Conservation (phyloP, 2,797 vertebrate genomes). For the Alca torda region DNA sequence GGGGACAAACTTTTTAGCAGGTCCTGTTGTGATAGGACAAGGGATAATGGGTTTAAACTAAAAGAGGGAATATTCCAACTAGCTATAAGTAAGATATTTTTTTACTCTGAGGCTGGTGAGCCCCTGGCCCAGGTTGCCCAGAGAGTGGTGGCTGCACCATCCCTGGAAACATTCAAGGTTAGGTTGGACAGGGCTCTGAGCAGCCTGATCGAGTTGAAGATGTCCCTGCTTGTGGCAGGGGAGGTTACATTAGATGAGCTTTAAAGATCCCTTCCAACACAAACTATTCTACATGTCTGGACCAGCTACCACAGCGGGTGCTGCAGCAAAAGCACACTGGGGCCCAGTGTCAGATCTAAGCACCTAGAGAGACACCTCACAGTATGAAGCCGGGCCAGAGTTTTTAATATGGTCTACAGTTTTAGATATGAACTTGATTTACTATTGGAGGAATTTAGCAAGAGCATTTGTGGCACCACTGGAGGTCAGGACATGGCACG, state of each 20-base stretch:
- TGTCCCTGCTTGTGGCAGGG: not conserved
- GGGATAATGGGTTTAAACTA: not conserved
- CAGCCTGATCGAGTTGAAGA: not conserved
- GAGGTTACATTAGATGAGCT: not conserved
- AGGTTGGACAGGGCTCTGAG: not conserved
- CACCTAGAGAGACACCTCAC: not conserved
- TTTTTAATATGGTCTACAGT: not conserved
- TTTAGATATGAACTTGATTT: not conserved
- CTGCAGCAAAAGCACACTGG: not conserved
- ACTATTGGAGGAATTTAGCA: not conserved
- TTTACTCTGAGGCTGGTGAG: not conserved
- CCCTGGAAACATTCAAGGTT: too few relatives aligned
- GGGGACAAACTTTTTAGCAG: too few relatives aligned
- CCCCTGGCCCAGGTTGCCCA: too few relatives aligned
- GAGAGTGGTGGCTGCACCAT: too few relatives aligned
- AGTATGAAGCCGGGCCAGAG: not conserved
- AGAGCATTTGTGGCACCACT: not conserved
- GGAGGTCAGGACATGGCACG: too few relatives aligned
- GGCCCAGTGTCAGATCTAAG: not conserved
- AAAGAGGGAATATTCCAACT: not conserved
- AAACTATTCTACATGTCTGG: not conserved
- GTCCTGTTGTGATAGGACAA: too few relatives aligned
- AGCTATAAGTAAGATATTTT: not conserved
- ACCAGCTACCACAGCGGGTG: not conserved
- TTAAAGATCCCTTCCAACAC: not conserved